Evolutionary conservation across 2,888 invertebrate species (phyloP).

Genomic region (Chrysolina americana): DNA sequence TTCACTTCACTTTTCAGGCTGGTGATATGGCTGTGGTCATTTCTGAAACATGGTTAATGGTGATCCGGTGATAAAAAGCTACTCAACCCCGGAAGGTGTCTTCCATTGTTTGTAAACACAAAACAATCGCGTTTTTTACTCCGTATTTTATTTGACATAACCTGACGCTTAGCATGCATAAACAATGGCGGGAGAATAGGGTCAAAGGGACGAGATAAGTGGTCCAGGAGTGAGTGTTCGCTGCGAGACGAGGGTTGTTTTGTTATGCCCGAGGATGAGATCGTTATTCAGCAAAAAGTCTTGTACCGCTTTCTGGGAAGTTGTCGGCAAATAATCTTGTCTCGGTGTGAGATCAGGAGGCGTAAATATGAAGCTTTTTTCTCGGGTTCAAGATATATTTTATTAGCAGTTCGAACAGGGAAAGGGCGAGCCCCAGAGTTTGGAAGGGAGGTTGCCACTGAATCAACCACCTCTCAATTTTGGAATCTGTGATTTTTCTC

Average conservation of each 20-base stretch:
- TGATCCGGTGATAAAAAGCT: slow-evolving; percentile 9
- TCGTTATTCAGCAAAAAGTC: slow-evolving; percentile 37
- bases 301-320: slow-evolving; percentile 23
- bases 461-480: no score
- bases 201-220: slow-evolving; percentile 55
- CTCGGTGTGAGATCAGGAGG: neutral
- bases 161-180: slow-evolving; percentile 45
- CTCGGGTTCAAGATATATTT: neutral
- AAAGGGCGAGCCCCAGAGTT: no score
- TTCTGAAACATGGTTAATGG: no score
- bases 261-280: slow-evolving; percentile 40
- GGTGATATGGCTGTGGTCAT: no score
- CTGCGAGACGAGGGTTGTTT: slow-evolving; percentile 51
- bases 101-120: slow-evolving; percentile 15
- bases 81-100: slow-evolving; percentile 2
- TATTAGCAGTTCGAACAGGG: no score
- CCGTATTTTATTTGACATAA: slow-evolving; percentile 46
- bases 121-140: slow-evolving; percentile 29
- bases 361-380: neutral
- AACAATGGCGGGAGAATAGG: slow-evolving; percentile 48
- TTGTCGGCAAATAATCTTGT: slow-evolving; percentile 26
- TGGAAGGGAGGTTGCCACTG: no score
- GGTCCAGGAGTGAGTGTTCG: slow-evolving; percentile 51
- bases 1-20: no score
- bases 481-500: no score